Evolutionary conservation across 2,888 invertebrate genomes (phyloP).

Genomic region (Hirtodrosophila cameraria): DNA sequence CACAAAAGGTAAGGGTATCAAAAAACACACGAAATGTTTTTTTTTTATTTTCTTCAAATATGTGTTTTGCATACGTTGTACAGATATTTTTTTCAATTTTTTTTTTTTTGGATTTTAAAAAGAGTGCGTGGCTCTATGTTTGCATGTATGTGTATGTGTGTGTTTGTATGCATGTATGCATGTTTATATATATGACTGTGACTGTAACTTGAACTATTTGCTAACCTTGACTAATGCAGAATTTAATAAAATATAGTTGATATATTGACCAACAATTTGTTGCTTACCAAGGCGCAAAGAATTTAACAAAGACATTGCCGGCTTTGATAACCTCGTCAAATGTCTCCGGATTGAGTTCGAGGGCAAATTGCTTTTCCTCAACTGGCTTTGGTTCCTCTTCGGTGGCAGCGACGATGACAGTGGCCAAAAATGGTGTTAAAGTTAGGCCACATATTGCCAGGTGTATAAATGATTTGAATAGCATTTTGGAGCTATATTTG

Average conservation of each 20-base stretch:
- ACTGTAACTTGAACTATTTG: neutral
- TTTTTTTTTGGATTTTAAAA: neutral
- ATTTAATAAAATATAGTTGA: neutral
- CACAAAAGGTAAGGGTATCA: no score
- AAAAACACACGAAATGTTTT: no score
- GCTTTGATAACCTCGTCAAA: constrained; percentile 87
- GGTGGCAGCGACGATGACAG: constrained; percentile 14
- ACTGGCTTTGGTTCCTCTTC: constrained; percentile 39
- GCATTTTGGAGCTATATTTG: constrained; percentile 56
- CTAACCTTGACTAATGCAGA: neutral
- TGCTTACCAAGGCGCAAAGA: constrained; percentile 91
- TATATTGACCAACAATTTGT: no score
- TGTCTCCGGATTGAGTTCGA: constrained; percentile 86
- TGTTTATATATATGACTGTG: no score
- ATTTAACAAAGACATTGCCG: constrained; percentile 91
- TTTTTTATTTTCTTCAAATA: neutral
- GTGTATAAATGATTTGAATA: constrained; percentile 55
- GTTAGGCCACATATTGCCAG: constrained; percentile 50
- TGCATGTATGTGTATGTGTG: constrained; percentile 12
- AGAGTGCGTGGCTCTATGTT: neutral
- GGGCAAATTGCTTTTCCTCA: constrained; percentile 73
- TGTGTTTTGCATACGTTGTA: neutral
- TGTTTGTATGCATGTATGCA: neutral
- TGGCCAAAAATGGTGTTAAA: constrained; percentile 35
- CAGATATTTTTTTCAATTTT: neutral